phyloP scores from a whole-genome alignment of 2,888 invertebrate genomes.

The Anticlea derivata region DNA sequence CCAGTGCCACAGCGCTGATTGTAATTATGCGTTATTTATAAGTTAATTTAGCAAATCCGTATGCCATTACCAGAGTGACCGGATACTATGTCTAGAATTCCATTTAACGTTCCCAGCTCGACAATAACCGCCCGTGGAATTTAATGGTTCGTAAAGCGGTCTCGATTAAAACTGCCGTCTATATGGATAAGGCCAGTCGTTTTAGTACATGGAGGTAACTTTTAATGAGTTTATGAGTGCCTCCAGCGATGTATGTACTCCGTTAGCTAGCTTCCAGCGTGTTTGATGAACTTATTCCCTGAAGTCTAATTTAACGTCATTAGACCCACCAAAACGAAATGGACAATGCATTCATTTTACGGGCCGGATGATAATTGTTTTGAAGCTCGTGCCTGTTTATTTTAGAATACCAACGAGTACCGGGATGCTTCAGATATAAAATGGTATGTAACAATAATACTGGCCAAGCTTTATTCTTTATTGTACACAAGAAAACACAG shows the following conservation, averaged over 20 bases:
- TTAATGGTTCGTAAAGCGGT: slow-evolving; percentile 77
- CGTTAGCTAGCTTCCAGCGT: slow-evolving; percentile 45
- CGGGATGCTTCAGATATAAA: slow-evolving; percentile 10
- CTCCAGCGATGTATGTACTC: slow-evolving; percentile 43
- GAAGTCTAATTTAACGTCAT: slow-evolving; percentile 52
- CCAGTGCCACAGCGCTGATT: slow-evolving; percentile 28
- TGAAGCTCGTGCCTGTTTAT: slow-evolving; percentile 9
- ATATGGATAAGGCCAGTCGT: slow-evolving; percentile 70
- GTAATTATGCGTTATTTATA: slow-evolving; percentile 37
- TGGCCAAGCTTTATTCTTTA: too few species aligned
- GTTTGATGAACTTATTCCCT: slow-evolving; percentile 49
- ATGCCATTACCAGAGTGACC: slow-evolving; percentile 44
- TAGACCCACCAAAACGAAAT: slow-evolving; percentile 26
- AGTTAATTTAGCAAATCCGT: slow-evolving; percentile 49
- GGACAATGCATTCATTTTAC: slow-evolving; percentile 20
- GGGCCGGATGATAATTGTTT: slow-evolving; percentile 17
- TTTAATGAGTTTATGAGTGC: slow-evolving; percentile 79
- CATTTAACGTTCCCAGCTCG: slow-evolving; percentile 74
- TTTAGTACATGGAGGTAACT: slow-evolving; percentile 72
- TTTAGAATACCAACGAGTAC: slow-evolving; percentile 15
- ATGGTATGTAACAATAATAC: slow-evolving; percentile 3
- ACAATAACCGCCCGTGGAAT: slow-evolving; percentile 73
- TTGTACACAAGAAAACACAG: too few species aligned
- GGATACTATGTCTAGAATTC: slow-evolving; percentile 63
- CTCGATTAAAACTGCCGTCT: slow-evolving; percentile 78